Evolutionary conservation across 2,888 invertebrate genomes (phyloP), one percentile per base, ranked within the genome.

Genomic region (Trisateles emortualis): DNA sequence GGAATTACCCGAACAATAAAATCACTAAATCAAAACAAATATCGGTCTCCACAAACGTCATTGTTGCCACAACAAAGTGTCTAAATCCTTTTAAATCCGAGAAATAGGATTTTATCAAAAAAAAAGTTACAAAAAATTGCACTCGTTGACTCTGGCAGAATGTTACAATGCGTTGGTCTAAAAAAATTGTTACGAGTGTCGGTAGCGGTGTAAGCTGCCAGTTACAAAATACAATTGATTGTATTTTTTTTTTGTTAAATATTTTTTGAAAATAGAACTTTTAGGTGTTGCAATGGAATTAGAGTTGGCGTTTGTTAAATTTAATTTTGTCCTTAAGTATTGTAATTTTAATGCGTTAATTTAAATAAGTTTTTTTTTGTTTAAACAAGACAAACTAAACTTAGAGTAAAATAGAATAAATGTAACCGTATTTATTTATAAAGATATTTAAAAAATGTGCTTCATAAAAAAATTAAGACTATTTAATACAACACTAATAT

Each of bases 61-160:
- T 91, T 92, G 91, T 92, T 92, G 89, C 88, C 87, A 89, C 90
- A 92, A 92, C 90, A 92, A 88, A 88, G 88, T 92, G 85, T 88
- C 88, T 83, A 90, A 92, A 91, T 92, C 92, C 92, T 78, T 88
- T 90, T 84, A 90, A 92, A 92, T 89, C 90, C 90, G 89, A 90
- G 86, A 92, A 92, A 92, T 90, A 84, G 88, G 90, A 89, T 90
- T 92, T 88, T 64, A 57, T 51, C n/a, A n/a, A 70, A 81, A 87
- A 88, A 86, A 82, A 68, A 0, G 1, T 52, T 36, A 50, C 30
- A 79, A 83, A 87, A 87, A 83, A 78, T 62, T 55, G 62, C 76
- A 75, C 91, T 92, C 90, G 90, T 92, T 92, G 92, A 92, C 92
- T 92, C 82, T 76, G 68, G 80, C 84, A 81, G 84, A 85, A 81